Base-by-base conservation (phyloP, 2,113 vertebrate genomes). In the Copsychus sechellarum region DNA sequence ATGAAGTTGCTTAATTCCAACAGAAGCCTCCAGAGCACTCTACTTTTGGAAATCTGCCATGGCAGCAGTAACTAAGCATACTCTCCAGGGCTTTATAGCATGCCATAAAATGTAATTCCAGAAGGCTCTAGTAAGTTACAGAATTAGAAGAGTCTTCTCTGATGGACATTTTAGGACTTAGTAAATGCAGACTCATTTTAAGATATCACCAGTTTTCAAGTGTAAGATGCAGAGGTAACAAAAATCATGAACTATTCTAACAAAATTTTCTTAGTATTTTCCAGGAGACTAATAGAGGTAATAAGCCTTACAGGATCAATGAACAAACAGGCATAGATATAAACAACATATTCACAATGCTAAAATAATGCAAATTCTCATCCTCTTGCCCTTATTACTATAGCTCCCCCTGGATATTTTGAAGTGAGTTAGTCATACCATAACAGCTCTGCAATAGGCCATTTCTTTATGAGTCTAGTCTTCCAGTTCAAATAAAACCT, bases 51-150 rank as follows among this genome's bases (percentile, higher is more conserved):
- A 93, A 65, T 21, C 91, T 92, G 69, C 81, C 86, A 86, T 86
- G 92, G 88, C 91, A 93, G 90, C 93, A 94, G 64, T 87, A 96
- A 92, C 93, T 91, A 95, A 92, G 93, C 87, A 62, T 66, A 82
- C 74, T 77, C 89, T 82, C 65, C 81, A 89, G 62, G 91, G 90
- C 64, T 95, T 93, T 93, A 67, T 19, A 86, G 57, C n/a, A 93
- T 90, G 74, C 74, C 48, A 70, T 85, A 86, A 95, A 92, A 83
- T 19, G 19, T 79, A 94, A 90, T 83, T 95, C 95, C 83, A 93
- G 88, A 93, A 92, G 80, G 64, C 69, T 87, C 74, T 88, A 94
- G 71, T 80, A 81, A 92, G 60, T 72, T 92, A 82, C 85, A 90
- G 43, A 69, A 92, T 81, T 70, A 93, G 83, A 90, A 62, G 51